Percentiles rank a stretch among this genome's conserved stretches.
Conservation (phyloP, 37 sponge, comb jelly and placozoan species). For the Hexactinellida sp. region DNA sequence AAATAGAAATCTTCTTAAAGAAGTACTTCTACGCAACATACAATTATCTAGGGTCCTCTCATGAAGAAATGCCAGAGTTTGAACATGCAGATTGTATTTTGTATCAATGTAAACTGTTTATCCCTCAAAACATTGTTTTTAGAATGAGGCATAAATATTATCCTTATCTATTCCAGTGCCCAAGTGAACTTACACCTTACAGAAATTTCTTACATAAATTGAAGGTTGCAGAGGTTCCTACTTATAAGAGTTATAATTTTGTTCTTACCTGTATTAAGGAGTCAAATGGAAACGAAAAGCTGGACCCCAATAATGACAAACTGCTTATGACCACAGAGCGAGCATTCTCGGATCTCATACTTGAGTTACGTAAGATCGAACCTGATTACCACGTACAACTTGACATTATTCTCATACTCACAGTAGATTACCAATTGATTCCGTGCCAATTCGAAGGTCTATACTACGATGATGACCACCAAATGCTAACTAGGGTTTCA, state of each 20-base stretch:
- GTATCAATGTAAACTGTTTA: background rate
- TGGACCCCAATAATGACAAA: no score
- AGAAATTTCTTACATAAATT: background rate
- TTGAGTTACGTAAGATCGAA: no score
- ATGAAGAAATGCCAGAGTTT: background rate
- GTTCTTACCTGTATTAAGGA: background rate
- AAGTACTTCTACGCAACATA: background rate
- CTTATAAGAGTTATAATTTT: background rate
- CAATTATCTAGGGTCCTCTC: background rate
- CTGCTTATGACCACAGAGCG: no score
- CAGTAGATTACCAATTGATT: no score
- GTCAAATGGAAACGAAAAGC: background rate
- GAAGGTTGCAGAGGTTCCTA: background rate
- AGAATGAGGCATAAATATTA: background rate
- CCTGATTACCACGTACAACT: no score
- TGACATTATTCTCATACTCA: no score
- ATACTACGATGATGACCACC: background rate
- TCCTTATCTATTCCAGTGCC: background rate
- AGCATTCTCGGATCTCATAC: no score
- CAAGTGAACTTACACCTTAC: background rate
- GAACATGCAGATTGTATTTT: background rate
- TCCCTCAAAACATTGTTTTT: background rate
- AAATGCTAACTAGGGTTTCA: background rate
- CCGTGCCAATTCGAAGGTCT: background rate
- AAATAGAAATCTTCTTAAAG: background rate